phyloP scores from a whole-genome alignment of 2,888 invertebrate genomes.

The Tribolium freemani region DNA sequence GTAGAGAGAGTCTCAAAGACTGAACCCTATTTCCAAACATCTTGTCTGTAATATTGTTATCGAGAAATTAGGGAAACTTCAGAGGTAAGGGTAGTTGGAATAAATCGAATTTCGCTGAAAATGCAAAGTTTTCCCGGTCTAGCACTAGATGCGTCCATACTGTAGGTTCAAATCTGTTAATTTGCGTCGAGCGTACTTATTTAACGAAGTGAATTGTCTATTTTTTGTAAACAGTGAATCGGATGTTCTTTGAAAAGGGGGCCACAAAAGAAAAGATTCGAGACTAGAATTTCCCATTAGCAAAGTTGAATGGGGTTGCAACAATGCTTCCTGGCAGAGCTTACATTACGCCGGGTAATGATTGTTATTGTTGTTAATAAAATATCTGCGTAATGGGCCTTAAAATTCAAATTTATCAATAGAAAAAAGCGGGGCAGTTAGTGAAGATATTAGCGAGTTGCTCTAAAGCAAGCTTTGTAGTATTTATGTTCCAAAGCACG shows the following conservation, averaged over 20 bases:
- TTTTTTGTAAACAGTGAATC: constrained; percentile 51
- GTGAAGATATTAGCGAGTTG: constrained; percentile 1
- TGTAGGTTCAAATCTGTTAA: constrained; percentile 10
- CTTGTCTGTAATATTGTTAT: constrained; percentile 19
- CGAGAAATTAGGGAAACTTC: constrained; percentile 4
- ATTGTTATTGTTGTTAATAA: constrained; percentile 48
- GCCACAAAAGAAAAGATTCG: constrained; percentile 55
- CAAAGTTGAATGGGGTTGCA: constrained; percentile 50
- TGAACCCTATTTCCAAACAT: constrained; percentile 14
- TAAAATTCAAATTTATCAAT: constrained; percentile 31
- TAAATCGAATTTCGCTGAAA: constrained; percentile 12
- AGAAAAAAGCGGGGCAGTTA: background rate
- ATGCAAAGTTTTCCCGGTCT: background rate
- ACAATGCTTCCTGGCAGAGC: constrained; percentile 44
- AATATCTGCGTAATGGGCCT: constrained; percentile 35
- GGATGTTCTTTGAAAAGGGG: constrained; percentile 53
- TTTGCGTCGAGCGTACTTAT: constrained; percentile 36
- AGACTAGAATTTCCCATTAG: constrained; percentile 60
- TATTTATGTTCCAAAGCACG: constrained; percentile 36
- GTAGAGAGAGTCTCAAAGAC: constrained; percentile 17
- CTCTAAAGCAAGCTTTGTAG: constrained; percentile 2
- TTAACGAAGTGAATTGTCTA: constrained; percentile 49
- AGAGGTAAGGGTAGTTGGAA: constrained; percentile 9
- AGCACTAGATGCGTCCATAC: background rate
- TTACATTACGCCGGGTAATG: constrained; percentile 46